Conservation (phyloP, 2,797 vertebrate genomes). For the Orestias chungarensis region DNA sequence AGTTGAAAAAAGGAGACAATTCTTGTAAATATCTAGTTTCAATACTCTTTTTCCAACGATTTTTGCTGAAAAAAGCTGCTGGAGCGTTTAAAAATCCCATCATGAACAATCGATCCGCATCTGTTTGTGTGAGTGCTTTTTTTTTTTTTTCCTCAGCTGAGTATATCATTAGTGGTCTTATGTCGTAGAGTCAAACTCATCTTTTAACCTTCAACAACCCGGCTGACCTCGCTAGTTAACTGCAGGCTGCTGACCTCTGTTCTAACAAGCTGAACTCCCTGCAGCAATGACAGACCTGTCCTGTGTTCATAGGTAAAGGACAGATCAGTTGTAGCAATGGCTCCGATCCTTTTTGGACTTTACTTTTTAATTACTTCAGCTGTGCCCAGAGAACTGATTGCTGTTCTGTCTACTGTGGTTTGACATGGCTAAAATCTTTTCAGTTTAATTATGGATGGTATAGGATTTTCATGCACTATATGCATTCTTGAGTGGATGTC, state of each 20-base stretch:
- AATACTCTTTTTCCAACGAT: background rate
- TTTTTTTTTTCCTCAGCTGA: background rate
- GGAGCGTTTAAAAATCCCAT: background rate
- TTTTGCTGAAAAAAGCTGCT: background rate
- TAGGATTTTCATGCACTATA: conserved; percentile 6
- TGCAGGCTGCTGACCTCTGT: conserved; percentile 32
- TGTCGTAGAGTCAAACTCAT: conserved; percentile 4
- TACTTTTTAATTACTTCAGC: conserved; percentile 47
- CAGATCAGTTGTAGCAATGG: conserved; percentile 3
- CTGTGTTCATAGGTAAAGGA: conserved; percentile 42
- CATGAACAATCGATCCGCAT: conserved; percentile 6
- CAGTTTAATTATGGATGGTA: conserved; percentile 2
- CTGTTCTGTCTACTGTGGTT: conserved; percentile 2
- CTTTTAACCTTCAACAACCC: conserved; percentile 38
- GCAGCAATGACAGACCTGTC: conserved; percentile 33
- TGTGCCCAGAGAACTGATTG: background rate
- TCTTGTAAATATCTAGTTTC: background rate
- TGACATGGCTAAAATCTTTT: background rate
- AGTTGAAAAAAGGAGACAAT: background rate
- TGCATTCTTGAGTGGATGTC: conserved; percentile 8
- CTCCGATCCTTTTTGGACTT: conserved; percentile 6
- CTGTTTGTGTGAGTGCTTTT: conserved; percentile 12
- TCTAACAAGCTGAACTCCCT: conserved; percentile 48
- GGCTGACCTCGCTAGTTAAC: conserved; percentile 39
- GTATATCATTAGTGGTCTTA: conserved; percentile 29